phyloP scores from a whole-genome alignment of 2,797 vertebrate genomes.

The Gymnocypris eckloni region DNA sequence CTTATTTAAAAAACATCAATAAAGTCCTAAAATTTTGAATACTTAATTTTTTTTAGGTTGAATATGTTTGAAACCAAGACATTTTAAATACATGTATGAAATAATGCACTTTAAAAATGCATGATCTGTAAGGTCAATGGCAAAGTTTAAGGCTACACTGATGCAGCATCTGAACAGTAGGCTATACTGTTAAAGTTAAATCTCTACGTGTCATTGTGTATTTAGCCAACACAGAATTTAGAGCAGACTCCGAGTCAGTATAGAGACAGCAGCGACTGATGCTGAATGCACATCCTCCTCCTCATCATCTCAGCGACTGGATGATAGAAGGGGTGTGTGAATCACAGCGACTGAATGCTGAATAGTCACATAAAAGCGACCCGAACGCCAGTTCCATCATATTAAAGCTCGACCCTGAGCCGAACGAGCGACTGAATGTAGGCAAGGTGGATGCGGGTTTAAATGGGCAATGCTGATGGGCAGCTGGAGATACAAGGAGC shows the following conservation, averaged over 20 bases:
- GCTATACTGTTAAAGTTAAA: too few species aligned
- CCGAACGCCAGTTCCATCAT: too few species aligned
- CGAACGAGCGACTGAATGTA: too few species aligned
- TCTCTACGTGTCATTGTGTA: neutral
- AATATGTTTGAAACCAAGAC: neutral
- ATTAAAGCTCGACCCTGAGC: too few species aligned
- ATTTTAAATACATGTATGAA: neutral
- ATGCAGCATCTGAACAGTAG: neutral
- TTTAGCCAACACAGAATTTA: neutral
- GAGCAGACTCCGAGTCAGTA: neutral
- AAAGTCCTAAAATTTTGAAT: neutral
- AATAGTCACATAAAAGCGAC: too few species aligned
- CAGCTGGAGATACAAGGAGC: too few species aligned
- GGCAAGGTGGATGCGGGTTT: too few species aligned
- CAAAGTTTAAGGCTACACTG: neutral
- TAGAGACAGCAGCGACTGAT: slow-evolving; percentile 52
- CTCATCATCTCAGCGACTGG: slow-evolving; percentile 35
- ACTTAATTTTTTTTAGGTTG: neutral
- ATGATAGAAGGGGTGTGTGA: too few species aligned
- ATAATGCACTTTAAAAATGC: neutral
- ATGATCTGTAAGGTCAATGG: neutral
- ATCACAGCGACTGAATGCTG: too few species aligned
- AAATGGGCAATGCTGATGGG: too few species aligned
- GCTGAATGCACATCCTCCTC: slow-evolving; percentile 17
- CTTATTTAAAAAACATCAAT: neutral